Base-by-base conservation (phyloP, 2,888 invertebrate genomes). In the Nematopogon swammerdamellus region DNA sequence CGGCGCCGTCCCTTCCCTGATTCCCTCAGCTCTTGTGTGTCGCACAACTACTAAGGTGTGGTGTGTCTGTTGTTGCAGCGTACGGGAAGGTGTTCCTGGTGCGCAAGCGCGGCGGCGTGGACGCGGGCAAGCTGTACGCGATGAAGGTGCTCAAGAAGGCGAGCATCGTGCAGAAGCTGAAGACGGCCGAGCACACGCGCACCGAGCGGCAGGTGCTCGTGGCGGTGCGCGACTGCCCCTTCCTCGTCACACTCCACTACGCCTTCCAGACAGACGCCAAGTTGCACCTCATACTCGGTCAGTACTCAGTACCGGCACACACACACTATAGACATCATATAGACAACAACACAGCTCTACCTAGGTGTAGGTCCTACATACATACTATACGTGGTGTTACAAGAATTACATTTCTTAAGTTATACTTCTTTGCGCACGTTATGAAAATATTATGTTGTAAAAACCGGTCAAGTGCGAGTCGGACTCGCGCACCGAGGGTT, bases 81-180 rank as follows among this genome's bases (percentile, higher is more conserved):
- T 96, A 96, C 75, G 95, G 94, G 76, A 88, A 97, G 85, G 92
- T 97, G 65, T 97, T 95, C 82, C 85, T 98, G 68, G 97, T 97
- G 56, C 85, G 95, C 57, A 98, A 97, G 77, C 82, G 88, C 60
- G 89, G 89, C 51, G 97, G 91, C 46, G 75, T 83, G 52, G 97
- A 98, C 77, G 85, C 89, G 61, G 91, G 91, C 47, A 89, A 92
- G 58, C 82, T 97, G 53, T 98, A 97, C 79, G 97, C 97, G 51
- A 97, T 98, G 97, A 98, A 98, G 77, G 96, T 97, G 57, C 81
- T 97, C 65, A 95, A 95, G 75, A 97, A 97, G 70, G 93, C 94
- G 49, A 90, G 93, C 20, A 95, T 97, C 60, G 92, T 95, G 42
- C 93, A 92, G 71, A 95, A 95, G 80, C 88, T 92, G 67, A 96